Evolutionary conservation across 2,113 vertebrate species (phyloP).

Genomic region (Narcine bancroftii): DNA sequence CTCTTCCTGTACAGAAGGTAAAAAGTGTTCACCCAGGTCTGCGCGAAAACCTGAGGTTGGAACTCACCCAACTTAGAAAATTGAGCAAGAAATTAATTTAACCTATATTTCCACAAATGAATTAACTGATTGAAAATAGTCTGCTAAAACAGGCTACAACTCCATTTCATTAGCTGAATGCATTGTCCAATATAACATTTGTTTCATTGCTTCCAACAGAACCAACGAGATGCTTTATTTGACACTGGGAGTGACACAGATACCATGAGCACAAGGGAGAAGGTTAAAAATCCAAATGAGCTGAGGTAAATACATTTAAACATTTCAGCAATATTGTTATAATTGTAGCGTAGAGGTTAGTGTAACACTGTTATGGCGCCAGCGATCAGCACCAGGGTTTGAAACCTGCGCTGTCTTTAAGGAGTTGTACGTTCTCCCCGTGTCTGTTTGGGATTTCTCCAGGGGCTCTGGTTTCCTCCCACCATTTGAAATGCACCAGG

Average conservation of each 20-base stretch:
- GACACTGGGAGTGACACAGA: neutral
- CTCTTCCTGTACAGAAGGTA: neutral
- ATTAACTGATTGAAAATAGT: neutral
- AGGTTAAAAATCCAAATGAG: neutral
- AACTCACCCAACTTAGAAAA: neutral
- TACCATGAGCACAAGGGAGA: neutral
- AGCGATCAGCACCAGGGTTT: no score
- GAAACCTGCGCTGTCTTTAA: no score
- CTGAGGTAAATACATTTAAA: neutral
- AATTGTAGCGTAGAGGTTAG: no score
- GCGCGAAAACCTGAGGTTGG: neutral
- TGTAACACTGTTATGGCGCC: no score
- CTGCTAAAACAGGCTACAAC: neutral
- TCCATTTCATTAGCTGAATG: neutral
- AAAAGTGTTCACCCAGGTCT: no score
- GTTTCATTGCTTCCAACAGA: neutral
- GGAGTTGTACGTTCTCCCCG: no score
- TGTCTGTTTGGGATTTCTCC: no score
- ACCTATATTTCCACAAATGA: neutral
- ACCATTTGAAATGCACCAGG: no score
- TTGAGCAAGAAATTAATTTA: neutral
- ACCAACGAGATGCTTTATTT: neutral
- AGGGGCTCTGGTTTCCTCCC: no score
- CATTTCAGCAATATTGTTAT: no score
- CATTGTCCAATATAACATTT: neutral